Evolutionary conservation across 2,888 invertebrate genomes (phyloP).

Genomic region (Agrochola lota): DNA sequence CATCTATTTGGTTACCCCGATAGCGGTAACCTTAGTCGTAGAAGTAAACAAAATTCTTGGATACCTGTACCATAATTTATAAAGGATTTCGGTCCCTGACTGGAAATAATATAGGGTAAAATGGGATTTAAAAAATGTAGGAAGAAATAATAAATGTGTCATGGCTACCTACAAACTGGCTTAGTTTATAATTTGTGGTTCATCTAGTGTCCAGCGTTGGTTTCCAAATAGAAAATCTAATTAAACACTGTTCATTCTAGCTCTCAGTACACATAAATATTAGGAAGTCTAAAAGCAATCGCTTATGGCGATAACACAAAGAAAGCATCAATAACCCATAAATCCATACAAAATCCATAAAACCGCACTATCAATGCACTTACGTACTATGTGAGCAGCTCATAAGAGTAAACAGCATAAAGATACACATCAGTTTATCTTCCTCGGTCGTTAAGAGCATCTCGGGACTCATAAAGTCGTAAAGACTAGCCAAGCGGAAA

Average conservation of each 20-base stretch:
- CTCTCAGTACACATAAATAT: background rate
- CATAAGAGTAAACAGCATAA: conserved; percentile 48
- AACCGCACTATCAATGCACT: conserved; percentile 37
- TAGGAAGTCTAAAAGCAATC: background rate
- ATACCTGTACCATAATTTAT: no score
- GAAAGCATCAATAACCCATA: conserved; percentile 1
- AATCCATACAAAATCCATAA: conserved; percentile 19
- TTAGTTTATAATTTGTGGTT: no score
- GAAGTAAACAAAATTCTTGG: no score
- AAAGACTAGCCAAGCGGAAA: conserved; percentile 61
- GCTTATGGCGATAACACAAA: background rate
- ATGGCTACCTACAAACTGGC: no score
- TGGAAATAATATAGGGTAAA: no score
- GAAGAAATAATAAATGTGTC: no score
- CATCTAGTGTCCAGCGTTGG: no score
- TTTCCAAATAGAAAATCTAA: no score
- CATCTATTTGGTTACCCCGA: no score
- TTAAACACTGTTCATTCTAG: background rate
- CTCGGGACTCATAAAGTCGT: conserved; percentile 61
- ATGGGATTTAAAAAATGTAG: no score
- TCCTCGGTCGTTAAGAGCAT: conserved; percentile 52
- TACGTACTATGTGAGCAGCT: conserved; percentile 28
- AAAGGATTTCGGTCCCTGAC: no score
- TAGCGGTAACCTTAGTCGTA: no score
- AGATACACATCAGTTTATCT: conserved; percentile 54